Evolutionary conservation across 2,113 vertebrate species (phyloP), one percentile per base, ranked within the genome.

Genomic region (Bubalus kerabau): DNA sequence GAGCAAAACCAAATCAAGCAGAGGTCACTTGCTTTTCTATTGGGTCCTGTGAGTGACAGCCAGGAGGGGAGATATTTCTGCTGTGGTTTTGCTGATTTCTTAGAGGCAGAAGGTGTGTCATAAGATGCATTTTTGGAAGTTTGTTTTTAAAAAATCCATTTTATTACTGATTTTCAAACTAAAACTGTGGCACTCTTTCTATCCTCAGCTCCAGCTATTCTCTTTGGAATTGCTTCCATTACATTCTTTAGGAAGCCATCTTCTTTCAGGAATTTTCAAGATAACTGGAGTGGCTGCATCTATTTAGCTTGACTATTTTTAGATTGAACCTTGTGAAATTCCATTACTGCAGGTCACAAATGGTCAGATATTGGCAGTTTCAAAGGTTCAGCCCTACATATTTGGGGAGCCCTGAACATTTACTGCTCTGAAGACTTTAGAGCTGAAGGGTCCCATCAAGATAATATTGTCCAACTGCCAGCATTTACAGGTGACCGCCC

Each of bases 161-260:
- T 80, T 17, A 36, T 13, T 83, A 19, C 11, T 87, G 21, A 74
- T 84, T 62, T 96, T 90, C n/a, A 95, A 36, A 50, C 40, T 28
- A 2, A 50, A 87, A 54, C 7, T 21, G 0, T 6, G 52, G 46
- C 8, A 26, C 9, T 50, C 36, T 81, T 94, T 57, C 28, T 46
- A 23, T 28, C 64, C 32, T 59, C 10, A n/a, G 1, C 21, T 46
- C 16, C 2, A 6, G 56, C 56, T 50, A 15, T 57, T 80, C 21
- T 15, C 13, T 84, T 36, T 40, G 23, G 12, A 59, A 50, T 30
- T 36, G 6, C n/a, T 92, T 94, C 50, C 10, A 13, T 30, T 71
- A 26, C 15, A 2, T 26, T 83, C 57, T 90, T 30, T n/a, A 71
- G 46, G 90, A 87, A 32, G 40, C 9, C 24, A 5, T 46, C 21